Evolutionary conservation across 2,888 invertebrate species (phyloP).

Genomic region (Conops quadrifasciatus): DNA sequence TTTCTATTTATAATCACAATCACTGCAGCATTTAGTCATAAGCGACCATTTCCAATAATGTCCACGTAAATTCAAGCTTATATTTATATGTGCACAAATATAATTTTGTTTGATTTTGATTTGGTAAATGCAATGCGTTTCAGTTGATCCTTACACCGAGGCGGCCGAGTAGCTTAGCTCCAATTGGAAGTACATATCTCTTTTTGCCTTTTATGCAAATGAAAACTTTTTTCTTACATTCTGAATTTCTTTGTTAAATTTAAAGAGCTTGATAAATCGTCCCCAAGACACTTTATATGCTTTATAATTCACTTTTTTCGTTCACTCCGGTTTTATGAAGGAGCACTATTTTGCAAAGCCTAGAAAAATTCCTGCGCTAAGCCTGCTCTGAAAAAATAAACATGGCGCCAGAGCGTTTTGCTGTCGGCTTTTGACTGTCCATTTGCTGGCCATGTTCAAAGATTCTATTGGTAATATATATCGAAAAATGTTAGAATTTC

Average conservation of each 20-base stretch:
- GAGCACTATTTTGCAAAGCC: conserved; percentile 20
- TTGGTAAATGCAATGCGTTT: conserved; percentile 1
- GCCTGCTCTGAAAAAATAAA: conserved; percentile 42
- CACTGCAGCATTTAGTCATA: neutral
- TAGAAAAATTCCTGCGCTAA: conserved; percentile 26
- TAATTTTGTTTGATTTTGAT: neutral
- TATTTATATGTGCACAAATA: neutral
- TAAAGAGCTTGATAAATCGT: no score
- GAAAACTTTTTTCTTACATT: neutral
- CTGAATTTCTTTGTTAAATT: neutral
- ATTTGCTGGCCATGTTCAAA: neutral
- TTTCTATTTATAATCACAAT: conserved; percentile 33
- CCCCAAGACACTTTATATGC: no score
- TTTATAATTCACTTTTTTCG: no score
- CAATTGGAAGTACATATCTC: conserved; percentile 18
- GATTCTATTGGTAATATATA: no score
- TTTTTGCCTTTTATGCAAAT: neutral
- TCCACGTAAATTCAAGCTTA: neutral
- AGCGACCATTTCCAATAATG: neutral
- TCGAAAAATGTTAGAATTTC: no score
- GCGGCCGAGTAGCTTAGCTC: neutral
- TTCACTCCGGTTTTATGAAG: neutral
- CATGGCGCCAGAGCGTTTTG: conserved; percentile 47
- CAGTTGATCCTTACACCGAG: neutral
- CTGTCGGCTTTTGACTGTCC: conserved; percentile 26